Conservation (phyloP, 1,140 invertebrate species). For the Araneus ventricosus region DNA sequence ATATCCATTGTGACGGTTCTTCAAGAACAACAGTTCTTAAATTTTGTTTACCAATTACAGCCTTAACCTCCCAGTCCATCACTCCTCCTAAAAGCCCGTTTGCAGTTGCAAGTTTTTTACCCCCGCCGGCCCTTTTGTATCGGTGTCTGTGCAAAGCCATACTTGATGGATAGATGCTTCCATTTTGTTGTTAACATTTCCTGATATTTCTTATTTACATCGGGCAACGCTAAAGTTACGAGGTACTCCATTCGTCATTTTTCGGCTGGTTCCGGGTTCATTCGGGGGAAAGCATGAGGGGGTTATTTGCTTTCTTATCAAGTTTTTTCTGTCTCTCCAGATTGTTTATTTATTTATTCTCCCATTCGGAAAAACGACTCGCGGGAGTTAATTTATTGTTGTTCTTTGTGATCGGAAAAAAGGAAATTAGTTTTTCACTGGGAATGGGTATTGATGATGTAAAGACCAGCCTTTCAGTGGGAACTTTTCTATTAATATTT, state of each 20-base stretch:
- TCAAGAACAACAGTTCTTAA: background rate
- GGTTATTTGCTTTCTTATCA: constrained; percentile 17
- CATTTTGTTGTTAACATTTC: constrained; percentile 63
- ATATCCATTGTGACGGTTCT: background rate
- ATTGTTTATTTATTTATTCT: constrained; percentile 5
- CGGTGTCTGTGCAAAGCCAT: background rate
- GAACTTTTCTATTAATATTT: background rate
- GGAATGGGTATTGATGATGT: background rate
- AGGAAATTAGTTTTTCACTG: background rate
- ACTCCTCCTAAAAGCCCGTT: constrained; percentile 27
- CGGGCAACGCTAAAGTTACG: background rate
- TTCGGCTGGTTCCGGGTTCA: constrained; percentile 57
- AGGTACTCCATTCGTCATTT: constrained; percentile 2
- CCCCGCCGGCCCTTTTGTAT: constrained; percentile 40
- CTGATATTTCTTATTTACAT: constrained; percentile 65
- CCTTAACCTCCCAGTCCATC: background rate
- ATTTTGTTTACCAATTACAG: constrained; percentile 12
- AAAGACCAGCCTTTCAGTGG: background rate
- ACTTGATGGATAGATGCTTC: constrained; percentile 24
- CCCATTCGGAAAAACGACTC: background rate
- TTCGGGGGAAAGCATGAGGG: background rate
- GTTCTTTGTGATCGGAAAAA: background rate
- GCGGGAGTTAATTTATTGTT: constrained; percentile 10
- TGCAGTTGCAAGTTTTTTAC: background rate
- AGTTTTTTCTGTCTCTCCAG: background rate